These are phyloP conservation scores for Achroia grisella DNA, from an alignment of 1,140 invertebrate genomes.

Conservation along the genomic window DNA sequence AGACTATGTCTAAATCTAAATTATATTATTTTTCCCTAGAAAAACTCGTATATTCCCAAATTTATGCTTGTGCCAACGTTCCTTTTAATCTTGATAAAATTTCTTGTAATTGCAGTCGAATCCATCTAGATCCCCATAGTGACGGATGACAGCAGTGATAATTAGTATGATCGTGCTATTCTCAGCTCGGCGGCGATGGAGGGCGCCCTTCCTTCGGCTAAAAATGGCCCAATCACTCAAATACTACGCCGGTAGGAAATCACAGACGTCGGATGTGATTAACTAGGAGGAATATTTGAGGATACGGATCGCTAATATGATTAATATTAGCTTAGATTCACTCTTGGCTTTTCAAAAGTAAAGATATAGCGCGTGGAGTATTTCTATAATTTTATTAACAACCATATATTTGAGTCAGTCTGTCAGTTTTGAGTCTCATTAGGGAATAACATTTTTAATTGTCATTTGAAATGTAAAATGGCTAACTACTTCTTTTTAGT, in stretches of 20 bases:
- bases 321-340: too few species aligned
- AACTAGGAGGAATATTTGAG: constrained; percentile 6
- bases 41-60: too few species aligned
- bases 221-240: constrained; percentile 65
- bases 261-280: constrained; percentile 16
- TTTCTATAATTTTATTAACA: too few species aligned
- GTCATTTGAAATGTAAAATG: too few species aligned
- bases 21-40: too few species aligned
- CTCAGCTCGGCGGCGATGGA: constrained; percentile 11
- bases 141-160: constrained; percentile 52
- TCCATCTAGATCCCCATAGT: constrained; percentile 45
- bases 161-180: constrained; percentile 57
- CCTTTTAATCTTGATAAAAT: constrained; percentile 22
- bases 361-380: too few species aligned
- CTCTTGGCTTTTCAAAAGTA: too few species aligned
- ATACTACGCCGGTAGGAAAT: constrained; percentile 16
- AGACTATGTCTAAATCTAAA: too few species aligned
- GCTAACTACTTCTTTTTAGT: too few species aligned
- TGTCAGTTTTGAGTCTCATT: too few species aligned
- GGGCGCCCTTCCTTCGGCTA: constrained; percentile 33
- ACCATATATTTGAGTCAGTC: too few species aligned
- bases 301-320: constrained; percentile 3
- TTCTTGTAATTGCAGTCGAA: constrained; percentile 41
- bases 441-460: too few species aligned
- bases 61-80: not conserved